These are phyloP conservation scores for Siniperca obscura DNA, from an alignment of 2,797 vertebrate genomes.

Conservation along the genomic window DNA sequence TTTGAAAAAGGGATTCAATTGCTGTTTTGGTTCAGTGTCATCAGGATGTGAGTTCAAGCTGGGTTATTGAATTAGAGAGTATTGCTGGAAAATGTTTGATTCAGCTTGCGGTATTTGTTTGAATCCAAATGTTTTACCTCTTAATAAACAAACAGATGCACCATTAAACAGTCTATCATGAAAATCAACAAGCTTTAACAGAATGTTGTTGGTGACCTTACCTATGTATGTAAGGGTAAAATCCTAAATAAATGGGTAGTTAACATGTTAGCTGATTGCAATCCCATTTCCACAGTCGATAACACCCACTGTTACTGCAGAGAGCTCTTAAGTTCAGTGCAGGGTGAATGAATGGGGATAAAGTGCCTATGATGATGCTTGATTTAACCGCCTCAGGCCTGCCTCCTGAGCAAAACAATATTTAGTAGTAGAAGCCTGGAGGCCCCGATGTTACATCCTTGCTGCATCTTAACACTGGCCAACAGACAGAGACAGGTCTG, in stretches of 20 bases:
- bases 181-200: constrained; percentile 10
- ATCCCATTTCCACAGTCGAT: constrained; percentile 37
- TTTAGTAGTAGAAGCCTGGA: constrained; percentile 51
- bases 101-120: constrained; percentile 11
- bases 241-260: constrained; percentile 39
- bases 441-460: constrained; percentile 39
- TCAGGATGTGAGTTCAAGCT: constrained; percentile 58
- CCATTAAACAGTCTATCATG: not conserved
- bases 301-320: constrained; percentile 34
- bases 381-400: constrained; percentile 68
- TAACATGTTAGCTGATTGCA: constrained; percentile 27
- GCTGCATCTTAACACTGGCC: constrained; percentile 39
- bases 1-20: constrained; percentile 45
- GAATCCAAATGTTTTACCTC: constrained; percentile 26
- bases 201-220: not conserved
- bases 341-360: constrained; percentile 53
- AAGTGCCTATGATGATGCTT: constrained; percentile 66
- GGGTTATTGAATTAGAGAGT: constrained; percentile 57
- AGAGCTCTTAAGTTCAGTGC: constrained; percentile 59
- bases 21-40: constrained; percentile 63
- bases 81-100: constrained; percentile 46
- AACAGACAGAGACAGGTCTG: constrained; percentile 51
- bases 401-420: constrained; percentile 60
- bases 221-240: not conserved
- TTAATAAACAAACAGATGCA: constrained; percentile 26